phyloP scores from a whole-genome alignment of 2,797 vertebrate genomes.

The Coregonus suidteri region DNA sequence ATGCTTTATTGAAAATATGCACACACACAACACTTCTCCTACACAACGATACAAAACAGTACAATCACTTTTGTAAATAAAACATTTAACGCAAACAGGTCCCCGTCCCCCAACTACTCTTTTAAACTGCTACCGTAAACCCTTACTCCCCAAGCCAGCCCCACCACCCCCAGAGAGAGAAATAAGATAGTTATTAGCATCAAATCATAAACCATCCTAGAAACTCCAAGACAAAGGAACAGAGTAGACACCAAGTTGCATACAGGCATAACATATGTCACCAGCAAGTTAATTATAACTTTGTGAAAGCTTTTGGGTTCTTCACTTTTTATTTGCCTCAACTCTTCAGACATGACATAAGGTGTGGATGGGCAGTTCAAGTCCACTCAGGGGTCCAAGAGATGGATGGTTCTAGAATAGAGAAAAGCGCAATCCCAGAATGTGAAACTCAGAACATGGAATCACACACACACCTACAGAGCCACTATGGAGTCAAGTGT shows the following conservation, averaged over 20 bases:
- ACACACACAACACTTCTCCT: constrained; percentile 63
- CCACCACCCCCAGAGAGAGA: constrained; percentile 53
- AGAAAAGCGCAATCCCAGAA: constrained; percentile 40
- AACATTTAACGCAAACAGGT: constrained; percentile 67
- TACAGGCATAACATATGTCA: constrained; percentile 68
- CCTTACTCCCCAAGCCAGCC: constrained; percentile 58
- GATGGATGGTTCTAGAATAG: constrained; percentile 43
- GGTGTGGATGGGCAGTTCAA: constrained; percentile 35
- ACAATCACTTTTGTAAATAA: constrained; percentile 62
- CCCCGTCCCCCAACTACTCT: constrained; percentile 54
- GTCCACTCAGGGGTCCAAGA: constrained; percentile 54
- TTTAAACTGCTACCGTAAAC: constrained; percentile 74
- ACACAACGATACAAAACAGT: constrained; percentile 67
- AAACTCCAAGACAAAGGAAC: constrained; percentile 64
- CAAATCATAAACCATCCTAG: constrained; percentile 66
- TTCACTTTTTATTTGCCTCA: constrained; percentile 36
- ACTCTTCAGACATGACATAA: constrained; percentile 48
- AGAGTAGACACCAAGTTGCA: constrained; percentile 69
- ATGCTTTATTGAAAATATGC: constrained; percentile 70
- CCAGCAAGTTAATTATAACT: constrained; percentile 57
- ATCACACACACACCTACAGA: constrained; percentile 30
- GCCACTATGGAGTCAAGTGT: constrained; percentile 39
- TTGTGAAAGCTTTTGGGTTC: constrained; percentile 46
- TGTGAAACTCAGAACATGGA: constrained; percentile 43
- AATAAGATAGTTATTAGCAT: constrained; percentile 62